Percentiles rank a stretch among this genome's conserved stretches.
These are phyloP conservation scores for Fragum sueziense DNA, from an alignment of 2,888 invertebrate genomes.

Conservation along the genomic window DNA sequence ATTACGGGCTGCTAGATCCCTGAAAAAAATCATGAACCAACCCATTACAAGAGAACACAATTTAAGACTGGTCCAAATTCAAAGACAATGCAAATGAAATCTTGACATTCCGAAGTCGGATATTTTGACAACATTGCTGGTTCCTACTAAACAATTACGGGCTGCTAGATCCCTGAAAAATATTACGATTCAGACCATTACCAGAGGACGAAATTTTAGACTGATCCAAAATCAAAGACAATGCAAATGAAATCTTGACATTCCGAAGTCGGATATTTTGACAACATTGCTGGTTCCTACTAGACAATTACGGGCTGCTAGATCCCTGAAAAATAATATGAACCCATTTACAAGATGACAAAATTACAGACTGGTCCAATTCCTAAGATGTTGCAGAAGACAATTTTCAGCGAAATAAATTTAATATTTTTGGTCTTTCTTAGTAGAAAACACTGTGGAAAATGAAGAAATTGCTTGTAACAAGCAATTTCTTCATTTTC, in stretches of 20 bases:
- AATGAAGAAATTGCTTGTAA: no score
- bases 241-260: no score
- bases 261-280: slow-evolving; percentile 11
- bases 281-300: neutral
- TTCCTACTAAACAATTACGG: slow-evolving; percentile 4
- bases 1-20: slow-evolving; percentile 1
- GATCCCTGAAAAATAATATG: neutral
- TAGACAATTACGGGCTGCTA: slow-evolving; percentile 10
- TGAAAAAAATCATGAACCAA: neutral
- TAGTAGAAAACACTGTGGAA: no score
- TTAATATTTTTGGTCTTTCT: no score
- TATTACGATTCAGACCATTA: neutral
- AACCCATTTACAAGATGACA: neutral
- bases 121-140: neutral
- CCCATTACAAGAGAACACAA: neutral
- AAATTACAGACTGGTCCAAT: no score
- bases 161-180: neutral
- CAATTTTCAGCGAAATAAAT: no score
- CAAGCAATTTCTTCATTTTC: no score
- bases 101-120: no score
- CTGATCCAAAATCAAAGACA: no score
- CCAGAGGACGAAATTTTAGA: neutral
- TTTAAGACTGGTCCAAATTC: no score
- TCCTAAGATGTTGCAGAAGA: no score
- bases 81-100: no score